Evolutionary conservation across 2,113 vertebrate species (phyloP).

Genomic region (Toxotes jaculatrix): DNA sequence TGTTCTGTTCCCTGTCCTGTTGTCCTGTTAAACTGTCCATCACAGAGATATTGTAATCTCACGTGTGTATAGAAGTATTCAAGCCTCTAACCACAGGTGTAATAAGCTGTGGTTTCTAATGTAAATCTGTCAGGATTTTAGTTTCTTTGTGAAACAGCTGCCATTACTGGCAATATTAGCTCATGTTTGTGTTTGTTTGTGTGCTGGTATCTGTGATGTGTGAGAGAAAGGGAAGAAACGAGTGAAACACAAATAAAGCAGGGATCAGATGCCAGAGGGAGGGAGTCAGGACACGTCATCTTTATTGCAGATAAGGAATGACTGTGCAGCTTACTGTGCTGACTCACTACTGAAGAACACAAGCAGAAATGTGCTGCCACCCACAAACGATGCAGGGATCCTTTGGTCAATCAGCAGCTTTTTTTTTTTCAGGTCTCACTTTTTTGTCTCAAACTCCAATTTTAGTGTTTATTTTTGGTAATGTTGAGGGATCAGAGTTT

Average conservation of each 20-base stretch:
- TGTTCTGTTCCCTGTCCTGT: background rate
- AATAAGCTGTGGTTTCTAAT: background rate
- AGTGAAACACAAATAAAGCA: conserved; percentile 26
- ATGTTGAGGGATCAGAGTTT: no score
- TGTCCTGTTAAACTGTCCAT: background rate
- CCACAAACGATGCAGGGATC: background rate
- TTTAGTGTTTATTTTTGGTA: background rate
- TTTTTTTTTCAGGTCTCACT: background rate
- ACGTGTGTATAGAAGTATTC: background rate
- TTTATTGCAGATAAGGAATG: conserved; percentile 37
- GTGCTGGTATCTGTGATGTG: background rate
- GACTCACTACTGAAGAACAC: conserved; percentile 37
- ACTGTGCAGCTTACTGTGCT: conserved; percentile 22
- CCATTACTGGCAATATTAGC: background rate
- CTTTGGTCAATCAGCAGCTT: background rate
- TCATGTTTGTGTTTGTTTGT: conserved; percentile 19
- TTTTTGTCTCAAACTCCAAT: background rate
- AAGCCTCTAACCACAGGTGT: background rate
- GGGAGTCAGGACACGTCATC: conserved; percentile 23
- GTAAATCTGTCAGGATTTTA: no score
- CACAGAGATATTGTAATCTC: background rate
- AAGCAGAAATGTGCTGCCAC: conserved; percentile 23
- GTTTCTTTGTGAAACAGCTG: background rate
- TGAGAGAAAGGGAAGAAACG: conserved; percentile 12
- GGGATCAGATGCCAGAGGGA: conserved; percentile 32